A percentile compares a stretch with the other conserved stretches of the same genome.
phyloP scores from a whole-genome alignment of 2,797 vertebrate species.

The Gila robusta region DNA sequence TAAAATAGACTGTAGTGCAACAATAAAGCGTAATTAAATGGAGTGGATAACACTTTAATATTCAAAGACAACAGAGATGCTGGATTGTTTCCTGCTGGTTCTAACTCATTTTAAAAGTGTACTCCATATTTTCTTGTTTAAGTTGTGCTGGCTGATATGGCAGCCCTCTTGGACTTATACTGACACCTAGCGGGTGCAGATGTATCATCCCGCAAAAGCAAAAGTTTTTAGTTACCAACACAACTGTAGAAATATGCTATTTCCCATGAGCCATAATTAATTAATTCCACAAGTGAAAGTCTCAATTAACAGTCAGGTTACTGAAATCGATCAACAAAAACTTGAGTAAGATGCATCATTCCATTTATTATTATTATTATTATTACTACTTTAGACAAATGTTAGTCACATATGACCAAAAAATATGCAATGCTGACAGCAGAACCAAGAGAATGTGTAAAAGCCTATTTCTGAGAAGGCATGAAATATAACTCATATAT shows the following conservation, averaged over 20 bases:
- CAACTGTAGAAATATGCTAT: background rate
- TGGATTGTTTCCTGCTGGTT: constrained; percentile 8
- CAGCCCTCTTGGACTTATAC: constrained; percentile 20
- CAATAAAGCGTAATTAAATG: constrained; percentile 16
- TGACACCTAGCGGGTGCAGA: constrained; percentile 21
- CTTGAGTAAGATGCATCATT: background rate
- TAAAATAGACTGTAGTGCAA: background rate
- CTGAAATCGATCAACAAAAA: background rate
- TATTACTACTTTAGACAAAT: too few relatives aligned
- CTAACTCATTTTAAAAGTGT: background rate
- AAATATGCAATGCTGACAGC: background rate
- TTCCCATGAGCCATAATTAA: background rate
- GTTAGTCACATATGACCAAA: background rate
- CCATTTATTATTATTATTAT: background rate
- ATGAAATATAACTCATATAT: too few relatives aligned
- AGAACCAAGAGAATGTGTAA: background rate
- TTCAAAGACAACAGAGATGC: constrained; percentile 3
- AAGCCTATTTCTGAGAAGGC: background rate
- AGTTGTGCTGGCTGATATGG: background rate
- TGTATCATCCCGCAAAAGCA: background rate
- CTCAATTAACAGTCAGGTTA: background rate
- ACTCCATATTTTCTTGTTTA: background rate
- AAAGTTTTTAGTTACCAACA: background rate
- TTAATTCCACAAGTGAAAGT: background rate
- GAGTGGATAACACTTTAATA: background rate